Percentiles rank a stretch among this genome's conserved stretches.
Evolutionary conservation across 2,888 invertebrate species (phyloP).

Genomic region (Drosophila rellima): DNA sequence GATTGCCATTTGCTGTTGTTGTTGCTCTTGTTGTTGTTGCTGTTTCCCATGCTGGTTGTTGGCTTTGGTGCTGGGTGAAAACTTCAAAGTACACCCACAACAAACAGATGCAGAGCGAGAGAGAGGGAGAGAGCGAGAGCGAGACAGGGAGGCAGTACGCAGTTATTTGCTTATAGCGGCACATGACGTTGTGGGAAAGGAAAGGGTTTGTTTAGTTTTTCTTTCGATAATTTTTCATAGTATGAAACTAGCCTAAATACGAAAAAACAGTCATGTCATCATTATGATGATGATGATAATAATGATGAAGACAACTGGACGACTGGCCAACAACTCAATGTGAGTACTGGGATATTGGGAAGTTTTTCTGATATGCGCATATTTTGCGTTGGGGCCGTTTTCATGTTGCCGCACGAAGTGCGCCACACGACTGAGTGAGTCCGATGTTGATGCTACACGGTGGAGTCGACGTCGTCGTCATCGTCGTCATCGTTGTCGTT

Average conservation of each 20-base stretch:
- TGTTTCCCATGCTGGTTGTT: slow-evolving; percentile 76
- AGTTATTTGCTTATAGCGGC: slow-evolving; percentile 72
- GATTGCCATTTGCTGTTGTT: slow-evolving; percentile 37
- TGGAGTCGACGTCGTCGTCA: slow-evolving; percentile 40
- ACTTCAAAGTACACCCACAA: slow-evolving; percentile 58
- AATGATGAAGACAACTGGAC: slow-evolving; percentile 23
- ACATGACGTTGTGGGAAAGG: slow-evolving; percentile 70
- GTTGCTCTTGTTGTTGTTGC: slow-evolving; percentile 28
- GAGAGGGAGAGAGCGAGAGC: not conserved
- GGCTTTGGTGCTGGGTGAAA: slow-evolving; percentile 58
- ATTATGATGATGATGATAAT: slow-evolving; percentile 3
- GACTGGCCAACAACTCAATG: not conserved
- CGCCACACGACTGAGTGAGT: slow-evolving; percentile 73
- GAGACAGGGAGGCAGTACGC: slow-evolving; percentile 13
- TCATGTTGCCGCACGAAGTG: slow-evolving; percentile 79
- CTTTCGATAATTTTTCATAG: slow-evolving; percentile 25
- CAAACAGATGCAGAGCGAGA: slow-evolving; percentile 42
- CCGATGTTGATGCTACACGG: slow-evolving; percentile 59
- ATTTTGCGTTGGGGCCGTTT: slow-evolving; percentile 71
- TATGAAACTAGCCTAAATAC: slow-evolving; percentile 62
- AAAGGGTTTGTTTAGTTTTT: slow-evolving; percentile 60
- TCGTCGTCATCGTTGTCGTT: slow-evolving; percentile 23
- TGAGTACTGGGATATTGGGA: slow-evolving; percentile 23
- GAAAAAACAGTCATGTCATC: slow-evolving; percentile 35
- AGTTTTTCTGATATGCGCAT: slow-evolving; percentile 73